Evolutionary conservation across 2,888 invertebrate genomes (phyloP).

Genomic region (Itoplectis maculator): DNA sequence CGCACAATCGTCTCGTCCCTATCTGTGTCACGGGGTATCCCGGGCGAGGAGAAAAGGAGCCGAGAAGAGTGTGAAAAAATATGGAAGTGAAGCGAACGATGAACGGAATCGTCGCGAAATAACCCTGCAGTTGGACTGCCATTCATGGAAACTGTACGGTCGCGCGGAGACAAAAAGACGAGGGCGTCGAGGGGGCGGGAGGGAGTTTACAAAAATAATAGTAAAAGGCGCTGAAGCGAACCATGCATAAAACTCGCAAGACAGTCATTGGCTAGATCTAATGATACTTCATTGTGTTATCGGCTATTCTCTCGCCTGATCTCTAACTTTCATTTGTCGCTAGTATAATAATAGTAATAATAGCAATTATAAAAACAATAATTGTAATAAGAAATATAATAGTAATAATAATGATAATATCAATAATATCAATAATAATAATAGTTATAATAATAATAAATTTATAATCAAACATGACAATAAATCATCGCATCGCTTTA

Average conservation of each 20-base stretch:
- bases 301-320: slow-evolving; percentile 73
- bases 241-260: slow-evolving; percentile 70
- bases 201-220: slow-evolving; percentile 5
- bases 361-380: slow-evolving; percentile 45
- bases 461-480: slow-evolving; percentile 53
- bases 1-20: slow-evolving; percentile 62
- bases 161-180: slow-evolving; percentile 21
- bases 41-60: slow-evolving; percentile 45
- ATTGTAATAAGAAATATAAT: slow-evolving; percentile 33
- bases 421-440: slow-evolving; percentile 28
- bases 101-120: slow-evolving; percentile 44
- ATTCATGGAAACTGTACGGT: slow-evolving; percentile 50
- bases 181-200: background rate
- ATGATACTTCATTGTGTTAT: slow-evolving; percentile 81
- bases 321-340: slow-evolving; percentile 50
- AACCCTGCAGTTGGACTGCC: slow-evolving; percentile 7
- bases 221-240: slow-evolving; percentile 20
- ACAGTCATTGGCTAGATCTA: slow-evolving; percentile 81
- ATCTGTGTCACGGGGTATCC: slow-evolving; percentile 67
- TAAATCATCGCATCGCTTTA: slow-evolving; percentile 67
- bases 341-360: slow-evolving; percentile 35
- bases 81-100: slow-evolving; percentile 22
- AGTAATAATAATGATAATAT: slow-evolving; percentile 41
- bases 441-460: slow-evolving; percentile 6
- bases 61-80: slow-evolving; percentile 5